Evolutionary conservation across 2,888 invertebrate species (phyloP).

Genomic region (Heliconius hortense): DNA sequence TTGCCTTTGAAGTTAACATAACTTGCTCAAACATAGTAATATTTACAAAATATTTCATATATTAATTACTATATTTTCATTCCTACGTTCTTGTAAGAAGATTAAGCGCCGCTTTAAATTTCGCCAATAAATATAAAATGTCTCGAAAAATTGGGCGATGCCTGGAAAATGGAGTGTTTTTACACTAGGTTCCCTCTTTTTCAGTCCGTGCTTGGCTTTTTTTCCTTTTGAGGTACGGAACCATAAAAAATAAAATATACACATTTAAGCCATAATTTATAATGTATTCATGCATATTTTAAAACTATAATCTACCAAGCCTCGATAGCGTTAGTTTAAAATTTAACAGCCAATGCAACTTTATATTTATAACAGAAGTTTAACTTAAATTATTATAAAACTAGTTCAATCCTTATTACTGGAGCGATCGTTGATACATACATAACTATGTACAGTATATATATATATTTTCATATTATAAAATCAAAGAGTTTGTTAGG

Average conservation of each 20-base stretch:
- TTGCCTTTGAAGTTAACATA: no score
- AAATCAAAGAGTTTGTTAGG: neutral
- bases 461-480: neutral
- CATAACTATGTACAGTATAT: neutral
- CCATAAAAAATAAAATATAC: no score
- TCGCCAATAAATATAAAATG: neutral
- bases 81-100: neutral
- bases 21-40: no score
- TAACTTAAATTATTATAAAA: conserved; percentile 6
- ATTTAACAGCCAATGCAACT: conserved; percentile 14
- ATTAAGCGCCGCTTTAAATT: neutral
- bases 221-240: no score
- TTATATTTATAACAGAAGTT: conserved; percentile 7
- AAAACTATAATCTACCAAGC: neutral
- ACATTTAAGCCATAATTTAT: neutral
- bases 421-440: conserved; percentile 1
- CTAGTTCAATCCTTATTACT: conserved; percentile 10
- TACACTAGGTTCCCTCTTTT: neutral
- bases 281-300: neutral
- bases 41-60: no score
- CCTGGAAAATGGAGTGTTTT: neutral
- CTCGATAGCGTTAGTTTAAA: neutral
- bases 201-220: no score
- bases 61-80: neutral
- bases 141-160: neutral